Evolutionary conservation across 2,888 invertebrate genomes (phyloP).

Genomic region (Ophion ventricosus): DNA sequence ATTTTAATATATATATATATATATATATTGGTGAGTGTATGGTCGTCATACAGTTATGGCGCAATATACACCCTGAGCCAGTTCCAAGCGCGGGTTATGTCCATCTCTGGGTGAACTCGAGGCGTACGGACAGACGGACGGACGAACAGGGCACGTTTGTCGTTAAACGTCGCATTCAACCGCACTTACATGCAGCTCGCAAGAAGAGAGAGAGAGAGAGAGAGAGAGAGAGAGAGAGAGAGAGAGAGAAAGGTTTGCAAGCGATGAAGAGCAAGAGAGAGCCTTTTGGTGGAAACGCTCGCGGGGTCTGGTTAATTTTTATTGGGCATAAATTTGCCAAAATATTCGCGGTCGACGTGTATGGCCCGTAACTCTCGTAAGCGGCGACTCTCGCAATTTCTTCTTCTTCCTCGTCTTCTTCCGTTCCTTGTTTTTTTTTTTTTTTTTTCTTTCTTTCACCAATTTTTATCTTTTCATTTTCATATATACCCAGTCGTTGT

Average conservation of each 20-base stretch:
- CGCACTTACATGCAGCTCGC: slow-evolving; percentile 52
- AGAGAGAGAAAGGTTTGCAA: background rate
- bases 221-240: slow-evolving; percentile 59
- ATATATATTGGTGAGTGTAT: slow-evolving; percentile 24
- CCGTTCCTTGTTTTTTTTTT: slow-evolving; percentile 16
- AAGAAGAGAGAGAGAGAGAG: slow-evolving; percentile 34
- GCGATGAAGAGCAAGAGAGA: slow-evolving; percentile 25
- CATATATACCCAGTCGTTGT: background rate
- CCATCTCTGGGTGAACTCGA: slow-evolving; percentile 60
- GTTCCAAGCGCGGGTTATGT: slow-evolving; percentile 59
- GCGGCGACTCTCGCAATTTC: slow-evolving; percentile 65
- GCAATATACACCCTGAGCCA: slow-evolving; percentile 61
- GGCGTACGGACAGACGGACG: slow-evolving; percentile 56
- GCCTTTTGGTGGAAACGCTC: slow-evolving; percentile 69
- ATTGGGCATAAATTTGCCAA: slow-evolving; percentile 83
- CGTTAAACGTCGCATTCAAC: slow-evolving; percentile 74
- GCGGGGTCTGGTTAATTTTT: slow-evolving; percentile 82
- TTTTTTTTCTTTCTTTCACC: slow-evolving; percentile 33
- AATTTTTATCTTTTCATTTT: slow-evolving; percentile 17
- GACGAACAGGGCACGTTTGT: slow-evolving; percentile 71
- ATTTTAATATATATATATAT: background rate
- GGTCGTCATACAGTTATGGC: slow-evolving; percentile 41
- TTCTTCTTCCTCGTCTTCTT: slow-evolving; percentile 10
- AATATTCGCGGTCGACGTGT: slow-evolving; percentile 82
- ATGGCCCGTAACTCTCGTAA: slow-evolving; percentile 80